Base-by-base conservation (phyloP, 2,113 vertebrate species). In the Seriola dumerili region DNA sequence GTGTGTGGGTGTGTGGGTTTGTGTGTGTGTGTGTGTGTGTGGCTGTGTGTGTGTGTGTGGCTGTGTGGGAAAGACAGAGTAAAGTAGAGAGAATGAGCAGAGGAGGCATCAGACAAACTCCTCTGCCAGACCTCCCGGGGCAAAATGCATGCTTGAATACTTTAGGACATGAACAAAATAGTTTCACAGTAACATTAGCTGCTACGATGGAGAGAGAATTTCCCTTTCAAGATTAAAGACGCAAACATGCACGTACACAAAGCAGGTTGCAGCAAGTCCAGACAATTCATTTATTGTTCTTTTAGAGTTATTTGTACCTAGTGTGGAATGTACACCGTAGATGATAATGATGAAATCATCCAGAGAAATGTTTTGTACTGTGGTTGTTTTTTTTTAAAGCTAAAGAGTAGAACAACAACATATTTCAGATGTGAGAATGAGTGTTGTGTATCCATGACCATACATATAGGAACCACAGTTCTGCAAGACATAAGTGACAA, bases 71-170 rank as follows among this genome's bases (percentile, higher is more conserved):
- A 64, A 83, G 61, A 77, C 80, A 52, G 85, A 73, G 74, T 54
- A 82, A 80, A 84, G 69, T 14, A 57, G 59, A 89, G 68, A 81
- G 81, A 93, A 81, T 87, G 85, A 85, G 86, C 88, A 92, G 83
- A 79, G 81, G 88, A 92, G 89, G 84, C 90, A 92, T 92, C 86
- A 92, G 89, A 89, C 88, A 78, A 21, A 59, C 71, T 91, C 89
- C 85, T 93, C 88, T 96, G 95, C 95, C 95, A 96, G 92, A 96
- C 95, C 93, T 94, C 95, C 94, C 0, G 81, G 90, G 95, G 95
- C 95, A 89, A 93, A 96, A 95, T 86, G 90, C 95, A 94, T 93
- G 91, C 93, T 95, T 93, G 94, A 95, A 93, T 93, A 89, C 94
- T 96, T 95, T 85, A 94, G 93, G 94, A 94, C 91, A 90, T 88